Evolutionary conservation across 2,113 vertebrate genomes (phyloP).

Genomic region (Todiramphus chloris): DNA sequence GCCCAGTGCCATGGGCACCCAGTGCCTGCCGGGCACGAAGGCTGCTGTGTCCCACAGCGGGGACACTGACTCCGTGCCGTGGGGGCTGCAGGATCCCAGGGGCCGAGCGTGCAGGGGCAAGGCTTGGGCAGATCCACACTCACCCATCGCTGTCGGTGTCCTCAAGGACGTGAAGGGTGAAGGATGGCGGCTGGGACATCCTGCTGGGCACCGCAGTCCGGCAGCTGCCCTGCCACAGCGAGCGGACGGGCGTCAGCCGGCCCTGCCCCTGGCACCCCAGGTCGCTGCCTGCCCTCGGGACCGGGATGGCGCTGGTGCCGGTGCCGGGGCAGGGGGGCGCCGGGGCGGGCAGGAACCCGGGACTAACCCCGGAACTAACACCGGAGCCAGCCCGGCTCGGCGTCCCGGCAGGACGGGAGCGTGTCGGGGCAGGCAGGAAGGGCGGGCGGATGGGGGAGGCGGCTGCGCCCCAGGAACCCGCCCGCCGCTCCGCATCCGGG

Average conservation of each 20-base stretch:
- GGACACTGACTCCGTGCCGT: too few relatives aligned
- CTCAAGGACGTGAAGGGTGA: neutral
- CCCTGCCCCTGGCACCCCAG: accelerated
- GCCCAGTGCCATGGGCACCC: accelerated
- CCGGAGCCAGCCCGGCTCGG: too few relatives aligned
- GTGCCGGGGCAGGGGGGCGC: neutral
- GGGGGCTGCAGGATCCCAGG: neutral
- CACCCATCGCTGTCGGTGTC: neutral
- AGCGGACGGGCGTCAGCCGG: neutral
- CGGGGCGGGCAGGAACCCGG: neutral
- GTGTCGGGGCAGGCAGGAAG: neutral
- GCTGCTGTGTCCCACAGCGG: accelerated
- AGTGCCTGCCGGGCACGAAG: neutral
- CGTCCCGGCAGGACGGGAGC: neutral
- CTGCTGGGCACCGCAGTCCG: neutral
- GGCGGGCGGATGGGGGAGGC: neutral
- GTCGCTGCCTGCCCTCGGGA: neutral
- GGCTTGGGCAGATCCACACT: neutral
- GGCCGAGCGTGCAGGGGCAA: neutral
- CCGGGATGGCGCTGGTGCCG: neutral
- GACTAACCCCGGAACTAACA: accelerated
- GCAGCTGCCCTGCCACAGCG: neutral
- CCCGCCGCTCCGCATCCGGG: neutral
- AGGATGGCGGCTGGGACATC: neutral
- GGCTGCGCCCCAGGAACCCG: neutral